phyloP scores from a whole-genome alignment of 2,113 vertebrate species.

The Heterotis niloticus region DNA sequence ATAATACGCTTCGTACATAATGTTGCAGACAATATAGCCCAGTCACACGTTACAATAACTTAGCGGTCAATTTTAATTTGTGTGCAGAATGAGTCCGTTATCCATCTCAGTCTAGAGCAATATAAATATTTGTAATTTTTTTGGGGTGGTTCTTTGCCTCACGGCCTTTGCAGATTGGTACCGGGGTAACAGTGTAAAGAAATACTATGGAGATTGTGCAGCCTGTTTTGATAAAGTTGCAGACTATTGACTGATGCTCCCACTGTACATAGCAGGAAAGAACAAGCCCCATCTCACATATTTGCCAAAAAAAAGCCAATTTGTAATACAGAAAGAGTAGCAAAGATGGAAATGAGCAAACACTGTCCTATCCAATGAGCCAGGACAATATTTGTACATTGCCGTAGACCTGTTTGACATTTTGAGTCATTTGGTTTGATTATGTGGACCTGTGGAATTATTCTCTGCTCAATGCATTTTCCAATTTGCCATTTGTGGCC shows the following conservation, averaged over 20 bases:
- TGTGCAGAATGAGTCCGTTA: too few relatives aligned
- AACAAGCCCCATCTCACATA: not conserved
- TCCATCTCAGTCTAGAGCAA: too few relatives aligned
- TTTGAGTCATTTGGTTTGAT: slow-evolving; percentile 62
- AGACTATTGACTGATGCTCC: not conserved
- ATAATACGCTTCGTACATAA: too few relatives aligned
- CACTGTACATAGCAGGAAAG: not conserved
- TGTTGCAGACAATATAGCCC: too few relatives aligned
- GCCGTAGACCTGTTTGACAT: slow-evolving; percentile 57
- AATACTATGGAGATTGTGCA: not conserved
- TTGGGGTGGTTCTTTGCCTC: too few relatives aligned
- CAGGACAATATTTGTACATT: not conserved
- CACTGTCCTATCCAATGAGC: slow-evolving; percentile 41
- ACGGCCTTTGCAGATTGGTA: too few relatives aligned
- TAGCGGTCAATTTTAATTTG: too few relatives aligned
- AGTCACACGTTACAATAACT: too few relatives aligned
- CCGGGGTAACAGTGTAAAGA: not conserved
- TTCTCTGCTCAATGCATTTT: slow-evolving; percentile 61
- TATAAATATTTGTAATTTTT: too few relatives aligned
- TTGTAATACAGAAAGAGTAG: not conserved
- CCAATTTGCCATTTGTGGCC: slow-evolving; percentile 60
- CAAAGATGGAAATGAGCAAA: slow-evolving; percentile 42
- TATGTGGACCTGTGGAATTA: slow-evolving; percentile 61
- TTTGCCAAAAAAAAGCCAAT: too few relatives aligned
- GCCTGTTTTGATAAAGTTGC: not conserved